These are phyloP conservation scores for Parapsyche elsis DNA, from an alignment of 1,140 invertebrate species.

Conservation along the genomic window DNA sequence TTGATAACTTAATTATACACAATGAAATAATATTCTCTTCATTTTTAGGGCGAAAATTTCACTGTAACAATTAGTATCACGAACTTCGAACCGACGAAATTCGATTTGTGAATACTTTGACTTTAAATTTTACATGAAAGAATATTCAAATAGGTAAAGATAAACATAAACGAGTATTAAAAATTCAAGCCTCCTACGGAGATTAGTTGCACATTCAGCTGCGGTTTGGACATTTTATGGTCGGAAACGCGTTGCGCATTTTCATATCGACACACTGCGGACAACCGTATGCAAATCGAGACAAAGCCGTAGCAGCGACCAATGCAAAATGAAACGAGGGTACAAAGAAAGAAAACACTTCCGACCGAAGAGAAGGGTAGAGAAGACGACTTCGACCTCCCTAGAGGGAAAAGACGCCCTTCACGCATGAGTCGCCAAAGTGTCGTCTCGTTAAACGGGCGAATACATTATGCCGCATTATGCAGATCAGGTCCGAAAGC, in stretches of 20 bases:
- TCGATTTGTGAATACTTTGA: too few species aligned
- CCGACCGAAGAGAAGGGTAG: neutral
- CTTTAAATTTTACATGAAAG: too few species aligned
- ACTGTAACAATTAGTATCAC: too few species aligned
- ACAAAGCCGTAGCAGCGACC: neutral
- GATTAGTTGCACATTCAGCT: too few species aligned
- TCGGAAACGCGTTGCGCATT: neutral
- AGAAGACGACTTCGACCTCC: neutral
- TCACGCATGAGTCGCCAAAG: conserved; percentile 33
- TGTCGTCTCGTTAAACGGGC: conserved; percentile 27
- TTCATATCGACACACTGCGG: conserved; percentile 2
- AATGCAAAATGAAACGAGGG: neutral
- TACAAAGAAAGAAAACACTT: neutral
- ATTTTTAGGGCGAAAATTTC: neutral
- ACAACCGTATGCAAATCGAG: conserved; percentile 29
- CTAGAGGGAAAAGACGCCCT: conserved; percentile 17
- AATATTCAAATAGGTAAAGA: too few species aligned
- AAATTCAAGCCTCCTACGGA: too few species aligned
- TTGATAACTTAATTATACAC: conserved; percentile 16
- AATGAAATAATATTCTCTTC: neutral
- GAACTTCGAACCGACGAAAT: too few species aligned
- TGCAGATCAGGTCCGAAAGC: conserved; percentile 16
- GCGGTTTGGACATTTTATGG: neutral
- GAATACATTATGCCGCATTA: conserved; percentile 37
- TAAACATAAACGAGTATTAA: too few species aligned